Conservation (phyloP, 2,113 vertebrate species). For the Rhabdomys dilectus region DNA sequence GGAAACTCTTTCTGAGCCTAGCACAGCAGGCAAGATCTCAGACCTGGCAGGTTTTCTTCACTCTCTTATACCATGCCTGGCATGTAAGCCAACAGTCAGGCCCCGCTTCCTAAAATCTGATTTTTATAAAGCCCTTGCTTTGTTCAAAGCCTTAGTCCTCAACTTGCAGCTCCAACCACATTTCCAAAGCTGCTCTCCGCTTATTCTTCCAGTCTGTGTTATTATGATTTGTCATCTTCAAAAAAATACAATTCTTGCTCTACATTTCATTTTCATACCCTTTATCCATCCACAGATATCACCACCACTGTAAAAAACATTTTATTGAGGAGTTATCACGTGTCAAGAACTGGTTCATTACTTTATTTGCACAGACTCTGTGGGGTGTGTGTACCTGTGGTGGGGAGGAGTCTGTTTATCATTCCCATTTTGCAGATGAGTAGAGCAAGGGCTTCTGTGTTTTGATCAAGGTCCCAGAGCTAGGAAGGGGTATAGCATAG, state of each 20-base stretch:
- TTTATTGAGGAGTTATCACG: not conserved
- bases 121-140: not conserved
- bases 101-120: not conserved
- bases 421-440: not conserved
- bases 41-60: not conserved
- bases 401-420: not conserved
- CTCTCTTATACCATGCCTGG: not conserved
- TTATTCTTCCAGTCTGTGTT: not conserved
- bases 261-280: not conserved
- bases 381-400: not conserved
- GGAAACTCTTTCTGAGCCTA: not conserved
- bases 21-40: not conserved
- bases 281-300: not conserved
- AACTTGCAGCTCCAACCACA: rapidly evolving
- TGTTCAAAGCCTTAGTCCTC: not conserved
- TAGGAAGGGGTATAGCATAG: not conserved
- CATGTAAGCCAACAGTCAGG: not conserved
- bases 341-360: not conserved
- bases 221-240: too few species aligned
- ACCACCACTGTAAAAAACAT: not conserved
- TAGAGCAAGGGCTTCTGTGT: not conserved
- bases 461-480: not conserved
- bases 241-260: not conserved
- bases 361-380: not conserved
- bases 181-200: not conserved